Base-by-base conservation (phyloP, 2,113 vertebrate species). In the Pantherophis guttatus region DNA sequence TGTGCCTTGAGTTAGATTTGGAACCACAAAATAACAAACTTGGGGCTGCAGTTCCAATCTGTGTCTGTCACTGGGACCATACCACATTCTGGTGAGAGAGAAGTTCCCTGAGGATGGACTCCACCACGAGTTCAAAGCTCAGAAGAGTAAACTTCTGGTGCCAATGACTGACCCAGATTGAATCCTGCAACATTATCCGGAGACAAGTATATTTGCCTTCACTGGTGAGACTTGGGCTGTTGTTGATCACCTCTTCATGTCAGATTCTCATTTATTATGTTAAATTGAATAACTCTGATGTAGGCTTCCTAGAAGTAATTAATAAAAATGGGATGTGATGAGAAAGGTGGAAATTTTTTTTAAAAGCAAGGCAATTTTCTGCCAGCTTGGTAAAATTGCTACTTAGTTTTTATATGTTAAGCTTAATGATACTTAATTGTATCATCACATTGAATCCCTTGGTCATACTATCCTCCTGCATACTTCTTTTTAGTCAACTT, bases 401-500 rank as follows among this genome's bases (percentile, higher is more conserved):
- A 50, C 33, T 52, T 70, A 53, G 23, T 21, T 50, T 87, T 50
- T 10, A 88, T n/a, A 81, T 57, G 23, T 33, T 12, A 90, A 90
- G 11, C 52, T 90, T 88, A 88, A 92, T 92, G 52, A 89, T 57
- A 65, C 48, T 90, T 70, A 92, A 92, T 92, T 90, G 81, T 57
- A 65, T n/a, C 58, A n/a, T 57, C 65, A 39, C 89, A 50, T 57
- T 88, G 85, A 93, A 89, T 75, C 55, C 58, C 54, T 33, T 85
- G 44, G 3, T 89, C 65, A 26, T 75, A 55, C 89, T 75, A 70
- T 48, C 52, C n/a, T 75, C 39, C 53, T 91, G 44, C 23, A 15
- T 19, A 87, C 26, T 62, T 65, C 55, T 92, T 59, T 52, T 87
- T 23, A 70, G 86, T 7, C n/a, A 70, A 88, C 70, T 39, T 75